phyloP scores from a whole-genome alignment of 2,888 invertebrate species.

The Antitype chi region DNA sequence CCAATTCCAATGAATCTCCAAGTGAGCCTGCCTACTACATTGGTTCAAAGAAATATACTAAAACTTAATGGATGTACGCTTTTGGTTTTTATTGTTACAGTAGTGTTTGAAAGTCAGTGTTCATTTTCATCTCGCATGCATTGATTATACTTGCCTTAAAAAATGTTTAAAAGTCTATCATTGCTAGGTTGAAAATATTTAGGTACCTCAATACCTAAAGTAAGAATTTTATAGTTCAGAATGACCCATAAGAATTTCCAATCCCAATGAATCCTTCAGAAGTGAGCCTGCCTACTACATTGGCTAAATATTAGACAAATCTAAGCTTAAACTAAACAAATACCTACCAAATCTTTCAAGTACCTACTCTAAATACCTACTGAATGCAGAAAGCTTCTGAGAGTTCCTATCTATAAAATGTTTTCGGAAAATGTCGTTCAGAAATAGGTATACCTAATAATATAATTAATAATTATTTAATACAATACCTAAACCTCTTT shows the following conservation, averaged over 20 bases:
- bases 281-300: too few species aligned
- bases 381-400: neutral
- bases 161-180: neutral
- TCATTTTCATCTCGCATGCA: conserved; percentile 19
- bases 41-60: conserved; percentile 66
- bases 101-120: conserved; percentile 41
- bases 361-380: neutral
- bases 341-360: neutral
- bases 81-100: conserved; percentile 29
- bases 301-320: neutral
- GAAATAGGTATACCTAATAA: neutral
- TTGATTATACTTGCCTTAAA: neutral
- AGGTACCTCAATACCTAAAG: neutral
- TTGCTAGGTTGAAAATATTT: neutral
- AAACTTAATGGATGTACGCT: conserved; percentile 61
- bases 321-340: neutral
- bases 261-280: neutral
- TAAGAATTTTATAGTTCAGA: neutral
- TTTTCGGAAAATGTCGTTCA: neutral
- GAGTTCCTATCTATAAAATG: neutral
- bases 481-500: neutral
- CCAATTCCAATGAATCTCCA: neutral
- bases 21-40: too few species aligned
- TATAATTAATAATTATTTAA: neutral
- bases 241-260: neutral